Percentiles rank a stretch among this genome's conserved stretches.
phyloP scores from a whole-genome alignment of 2,113 vertebrate genomes.

The Formicarius rufipectus region DNA sequence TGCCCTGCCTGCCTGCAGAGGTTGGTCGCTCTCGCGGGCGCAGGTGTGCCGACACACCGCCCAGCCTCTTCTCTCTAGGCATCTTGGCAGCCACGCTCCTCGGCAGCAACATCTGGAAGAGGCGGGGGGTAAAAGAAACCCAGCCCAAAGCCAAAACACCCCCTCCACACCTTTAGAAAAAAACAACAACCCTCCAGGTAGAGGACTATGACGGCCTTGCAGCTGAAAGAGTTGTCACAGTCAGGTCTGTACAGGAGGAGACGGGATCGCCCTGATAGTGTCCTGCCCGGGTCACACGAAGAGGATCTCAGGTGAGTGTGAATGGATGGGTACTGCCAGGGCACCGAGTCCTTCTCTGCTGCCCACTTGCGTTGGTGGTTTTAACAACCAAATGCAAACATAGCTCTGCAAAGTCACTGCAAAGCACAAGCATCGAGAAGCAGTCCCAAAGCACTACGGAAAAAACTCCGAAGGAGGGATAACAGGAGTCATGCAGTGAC shows the following conservation, averaged over 20 bases:
- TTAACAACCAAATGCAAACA: background rate
- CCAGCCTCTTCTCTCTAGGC: constrained; percentile 7
- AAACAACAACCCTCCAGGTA: background rate
- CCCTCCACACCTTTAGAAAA: background rate
- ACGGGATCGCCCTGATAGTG: constrained; percentile 88
- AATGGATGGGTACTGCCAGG: background rate
- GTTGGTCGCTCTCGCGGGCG: constrained; percentile 22
- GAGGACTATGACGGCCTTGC: constrained; percentile 84
- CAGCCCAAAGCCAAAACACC: constrained; percentile 11
- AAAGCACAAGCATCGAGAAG: background rate
- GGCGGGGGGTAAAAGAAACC: background rate
- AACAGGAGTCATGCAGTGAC: background rate
- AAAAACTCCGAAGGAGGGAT: background rate
- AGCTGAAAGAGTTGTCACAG: constrained; percentile 90
- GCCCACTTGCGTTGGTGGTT: background rate
- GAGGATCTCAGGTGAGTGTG: constrained; percentile 83
- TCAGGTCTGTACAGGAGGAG: constrained; percentile 92
- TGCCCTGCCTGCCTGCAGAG: constrained; percentile 31
- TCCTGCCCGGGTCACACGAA: constrained; percentile 68
- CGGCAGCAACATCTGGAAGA: constrained; percentile 19
- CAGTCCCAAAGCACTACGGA: background rate
- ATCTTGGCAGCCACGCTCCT: constrained; percentile 39
- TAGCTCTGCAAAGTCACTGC: background rate
- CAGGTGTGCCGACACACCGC: constrained; percentile 74
- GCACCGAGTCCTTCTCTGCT: background rate